Conservation (phyloP, 2,113 vertebrate species). For the Sylvilagus bachmani region DNA sequence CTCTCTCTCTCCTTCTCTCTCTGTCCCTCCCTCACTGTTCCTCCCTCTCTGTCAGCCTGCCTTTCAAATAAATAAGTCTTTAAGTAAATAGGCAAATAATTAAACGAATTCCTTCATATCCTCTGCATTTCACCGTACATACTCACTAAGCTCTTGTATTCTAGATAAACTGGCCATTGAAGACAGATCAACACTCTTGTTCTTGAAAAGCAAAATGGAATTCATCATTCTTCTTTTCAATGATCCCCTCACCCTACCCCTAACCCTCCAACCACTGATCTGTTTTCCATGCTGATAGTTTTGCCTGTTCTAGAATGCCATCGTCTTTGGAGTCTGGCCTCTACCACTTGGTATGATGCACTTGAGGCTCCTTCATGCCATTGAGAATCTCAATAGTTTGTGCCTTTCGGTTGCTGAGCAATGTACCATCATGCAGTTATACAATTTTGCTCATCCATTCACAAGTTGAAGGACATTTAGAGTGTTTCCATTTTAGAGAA, state of each 20-base stretch:
- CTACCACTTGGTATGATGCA: background rate
- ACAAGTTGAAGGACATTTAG: background rate
- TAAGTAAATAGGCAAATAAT: too few species aligned
- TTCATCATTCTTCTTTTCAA: background rate
- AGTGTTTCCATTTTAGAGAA: slow-evolving; percentile 2
- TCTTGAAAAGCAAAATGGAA: slow-evolving; percentile 36
- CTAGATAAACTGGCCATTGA: background rate
- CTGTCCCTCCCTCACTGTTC: too few species aligned
- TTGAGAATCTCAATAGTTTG: background rate
- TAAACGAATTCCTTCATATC: background rate
- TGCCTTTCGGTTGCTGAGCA: background rate
- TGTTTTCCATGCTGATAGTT: background rate
- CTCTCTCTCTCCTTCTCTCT: too few species aligned
- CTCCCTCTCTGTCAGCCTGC: too few species aligned
- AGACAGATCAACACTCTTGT: background rate
- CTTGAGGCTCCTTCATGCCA: background rate
- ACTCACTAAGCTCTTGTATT: background rate
- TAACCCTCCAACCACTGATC: background rate
- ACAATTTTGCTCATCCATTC: background rate
- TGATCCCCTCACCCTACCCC: background rate
- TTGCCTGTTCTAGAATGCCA: background rate
- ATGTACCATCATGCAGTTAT: background rate
- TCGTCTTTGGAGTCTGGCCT: background rate
- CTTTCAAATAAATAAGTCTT: too few species aligned
- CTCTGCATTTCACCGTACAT: background rate